These are phyloP conservation scores for Caenorhabditis virilis DNA, from an alignment of 2,888 invertebrate genomes.

Conservation along the genomic window DNA sequence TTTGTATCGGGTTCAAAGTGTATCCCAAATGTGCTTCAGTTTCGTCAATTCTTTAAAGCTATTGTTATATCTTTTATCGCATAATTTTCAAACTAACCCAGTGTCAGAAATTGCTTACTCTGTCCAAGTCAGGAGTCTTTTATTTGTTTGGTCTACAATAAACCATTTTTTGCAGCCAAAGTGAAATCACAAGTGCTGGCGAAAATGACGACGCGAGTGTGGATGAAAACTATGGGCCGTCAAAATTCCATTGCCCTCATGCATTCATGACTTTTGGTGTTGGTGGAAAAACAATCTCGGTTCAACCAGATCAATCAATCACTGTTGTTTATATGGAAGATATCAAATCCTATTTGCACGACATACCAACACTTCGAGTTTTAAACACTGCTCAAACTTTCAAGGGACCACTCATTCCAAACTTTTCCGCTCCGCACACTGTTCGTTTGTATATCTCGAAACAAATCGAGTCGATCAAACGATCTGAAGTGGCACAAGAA, in stretches of 20 bases:
- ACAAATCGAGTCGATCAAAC: conserved; percentile 53
- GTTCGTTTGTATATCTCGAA: conserved; percentile 57
- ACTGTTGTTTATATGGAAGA: conserved; percentile 34
- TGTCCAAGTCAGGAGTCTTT: too few species aligned
- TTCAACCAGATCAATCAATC: conserved; percentile 38
- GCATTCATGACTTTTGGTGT: conserved; percentile 39
- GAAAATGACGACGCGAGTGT: conserved; percentile 32
- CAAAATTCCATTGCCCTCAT: conserved; percentile 36
- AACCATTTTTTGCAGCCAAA: conserved; percentile 50
- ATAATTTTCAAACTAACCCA: too few species aligned
- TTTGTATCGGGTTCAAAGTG: too few species aligned
- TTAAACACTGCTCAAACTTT: conserved; percentile 37
- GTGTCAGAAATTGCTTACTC: too few species aligned
- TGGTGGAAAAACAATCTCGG: conserved; percentile 36
- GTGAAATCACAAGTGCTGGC: conserved; percentile 46
- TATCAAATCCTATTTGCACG: conserved; percentile 28
- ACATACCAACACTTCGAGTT: conserved; percentile 27
- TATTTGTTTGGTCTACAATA: too few species aligned
- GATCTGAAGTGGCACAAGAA: conserved; percentile 54
- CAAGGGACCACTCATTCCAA: conserved; percentile 37
- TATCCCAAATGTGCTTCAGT: too few species aligned
- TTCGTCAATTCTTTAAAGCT: too few species aligned
- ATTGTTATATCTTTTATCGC: too few species aligned
- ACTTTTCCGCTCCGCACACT: conserved; percentile 23
- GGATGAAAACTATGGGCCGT: conserved; percentile 33